Evolutionary conservation across 2,113 vertebrate genomes (phyloP).

Genomic region (Anhinga anhinga): DNA sequence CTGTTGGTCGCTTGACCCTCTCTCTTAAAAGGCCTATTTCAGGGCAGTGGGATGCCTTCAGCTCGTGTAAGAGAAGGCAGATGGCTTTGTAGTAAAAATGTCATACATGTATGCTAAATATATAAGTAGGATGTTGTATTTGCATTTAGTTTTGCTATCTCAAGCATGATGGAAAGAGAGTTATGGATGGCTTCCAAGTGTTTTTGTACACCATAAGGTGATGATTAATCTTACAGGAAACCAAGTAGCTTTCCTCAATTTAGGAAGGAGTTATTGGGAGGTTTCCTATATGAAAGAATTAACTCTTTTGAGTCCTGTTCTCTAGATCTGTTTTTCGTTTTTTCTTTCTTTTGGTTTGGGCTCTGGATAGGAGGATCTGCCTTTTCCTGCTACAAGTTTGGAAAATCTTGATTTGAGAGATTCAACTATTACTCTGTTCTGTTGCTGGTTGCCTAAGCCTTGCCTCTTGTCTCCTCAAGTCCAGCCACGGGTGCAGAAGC

Average conservation of each 20-base stretch:
- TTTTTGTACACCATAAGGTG: neutral
- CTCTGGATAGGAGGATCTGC: neutral
- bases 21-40: neutral
- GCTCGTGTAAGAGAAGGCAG: neutral
- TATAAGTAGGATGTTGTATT: neutral
- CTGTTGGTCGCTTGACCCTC: neutral
- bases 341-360: neutral
- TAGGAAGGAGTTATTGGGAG: neutral
- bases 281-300: neutral
- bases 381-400: neutral
- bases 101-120: constrained; percentile 1
- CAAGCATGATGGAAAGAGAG: neutral
- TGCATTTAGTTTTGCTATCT: constrained; percentile 9
- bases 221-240: neutral
- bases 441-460: neutral
- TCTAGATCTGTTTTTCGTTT: neutral
- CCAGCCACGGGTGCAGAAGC: neutral
- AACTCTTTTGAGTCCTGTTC: neutral
- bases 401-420: neutral
- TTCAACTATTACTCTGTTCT: neutral
- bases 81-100: constrained; percentile 24
- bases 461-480: neutral
- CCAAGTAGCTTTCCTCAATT: neutral
- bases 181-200: neutral
- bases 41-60: neutral